Evolutionary conservation across 2,888 invertebrate genomes (phyloP), one percentile per base, ranked within the genome.

Genomic region (Drosophila lutescens): DNA sequence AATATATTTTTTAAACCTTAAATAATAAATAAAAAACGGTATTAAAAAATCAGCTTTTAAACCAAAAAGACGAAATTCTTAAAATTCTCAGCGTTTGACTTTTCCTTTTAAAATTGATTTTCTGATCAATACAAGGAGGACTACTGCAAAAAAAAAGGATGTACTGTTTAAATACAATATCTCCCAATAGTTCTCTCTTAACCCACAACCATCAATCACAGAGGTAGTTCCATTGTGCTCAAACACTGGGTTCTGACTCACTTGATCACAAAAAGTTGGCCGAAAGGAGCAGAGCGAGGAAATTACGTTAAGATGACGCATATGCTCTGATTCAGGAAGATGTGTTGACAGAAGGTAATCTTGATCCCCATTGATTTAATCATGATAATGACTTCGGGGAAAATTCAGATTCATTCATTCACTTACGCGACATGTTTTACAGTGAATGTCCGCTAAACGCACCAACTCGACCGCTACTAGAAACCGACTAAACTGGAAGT

Each of bases 281-380:
- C 30, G 30, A 30, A 30, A 50, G 43, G 13, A 15, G 10, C 40
- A 49, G 51, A 13, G 30, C 47, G 12, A 13, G 32, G 51, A 38
- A 50, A 41, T 57, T 30, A 30, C 34, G 13, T 15, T 23, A 26
- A 10, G 13, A 40, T 66, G 65, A 66, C 66, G 44, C 66, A 66
- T 55, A n/a, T 3, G 12, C 20, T 54, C 34, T 65, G 63, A 63
- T 40, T 46, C 38, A 65, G 46, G 46, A 59, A 41, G 59, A 59
- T 59, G 41, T 49, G 41, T 23, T 59, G 62, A 65, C 65, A 65
- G 30, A 17, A 53, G 8, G 12, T 65, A 46, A 66, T 66, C 55
- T 55, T 13, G 38, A 54, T 63, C 38, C 40, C 44, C 46, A 65
- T 32, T 53, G 53, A 46, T 23, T 20, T n/a, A 23, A 60, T 62